Evolutionary conservation across 2,113 vertebrate species (phyloP).

Genomic region (Regulus satrapa): DNA sequence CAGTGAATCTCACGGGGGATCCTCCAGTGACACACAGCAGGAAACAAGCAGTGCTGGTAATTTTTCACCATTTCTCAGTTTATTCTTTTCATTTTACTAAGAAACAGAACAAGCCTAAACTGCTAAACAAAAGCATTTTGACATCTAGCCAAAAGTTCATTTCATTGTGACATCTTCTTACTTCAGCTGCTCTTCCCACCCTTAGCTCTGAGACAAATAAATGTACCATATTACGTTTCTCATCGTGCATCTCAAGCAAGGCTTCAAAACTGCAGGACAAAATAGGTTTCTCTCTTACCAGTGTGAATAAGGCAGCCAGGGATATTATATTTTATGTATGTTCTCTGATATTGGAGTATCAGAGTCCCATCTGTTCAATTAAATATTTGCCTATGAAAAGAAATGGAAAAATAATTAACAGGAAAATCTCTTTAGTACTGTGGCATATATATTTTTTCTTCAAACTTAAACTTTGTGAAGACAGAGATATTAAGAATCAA

Average conservation of each 20-base stretch:
- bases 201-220: neutral
- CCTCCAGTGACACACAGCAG: neutral
- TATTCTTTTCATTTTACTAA: neutral
- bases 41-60: neutral
- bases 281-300: neutral
- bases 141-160: neutral
- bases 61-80: neutral
- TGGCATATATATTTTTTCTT: slow-evolving; percentile 26
- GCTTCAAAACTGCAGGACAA: neutral
- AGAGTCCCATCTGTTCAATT: neutral
- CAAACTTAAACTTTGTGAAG: slow-evolving; percentile 62
- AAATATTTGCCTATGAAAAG: neutral
- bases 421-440: slow-evolving; percentile 62
- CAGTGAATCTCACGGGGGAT: accelerated
- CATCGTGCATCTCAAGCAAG: neutral
- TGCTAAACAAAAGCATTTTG: neutral
- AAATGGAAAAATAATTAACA: slow-evolving; percentile 5
- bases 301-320: neutral
- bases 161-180: neutral
- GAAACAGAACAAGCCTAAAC: neutral
- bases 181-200: neutral
- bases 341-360: neutral
- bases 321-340: neutral
- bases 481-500: slow-evolving; percentile 23
- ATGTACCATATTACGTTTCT: neutral